Conservation (phyloP, 2,797 vertebrate species). For the Numenius phaeopus region DNA sequence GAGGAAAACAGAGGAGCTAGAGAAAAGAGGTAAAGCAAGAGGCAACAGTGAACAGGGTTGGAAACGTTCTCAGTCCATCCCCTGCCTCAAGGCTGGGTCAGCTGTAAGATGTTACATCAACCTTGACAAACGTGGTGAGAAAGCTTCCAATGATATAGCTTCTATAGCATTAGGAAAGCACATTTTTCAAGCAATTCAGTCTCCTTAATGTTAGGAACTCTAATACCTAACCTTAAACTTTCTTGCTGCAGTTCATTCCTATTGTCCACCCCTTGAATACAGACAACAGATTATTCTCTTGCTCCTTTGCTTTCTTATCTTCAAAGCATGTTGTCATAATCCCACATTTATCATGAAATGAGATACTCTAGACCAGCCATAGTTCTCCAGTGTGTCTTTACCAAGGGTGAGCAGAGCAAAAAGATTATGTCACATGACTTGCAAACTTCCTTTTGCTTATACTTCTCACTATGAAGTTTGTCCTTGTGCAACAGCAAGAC, state of each 20-base stretch:
- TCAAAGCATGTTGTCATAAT: neutral
- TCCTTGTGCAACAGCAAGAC: conserved; percentile 48
- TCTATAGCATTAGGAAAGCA: neutral
- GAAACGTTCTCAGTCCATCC: neutral
- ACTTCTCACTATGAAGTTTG: conserved; percentile 1
- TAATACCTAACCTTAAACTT: neutral
- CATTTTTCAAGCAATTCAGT: neutral
- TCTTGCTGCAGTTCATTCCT: neutral
- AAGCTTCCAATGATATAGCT: neutral
- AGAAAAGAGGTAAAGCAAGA: neutral
- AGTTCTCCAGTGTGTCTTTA: neutral
- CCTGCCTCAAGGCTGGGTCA: neutral
- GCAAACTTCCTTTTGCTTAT: conserved; percentile 9
- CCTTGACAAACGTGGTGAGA: neutral
- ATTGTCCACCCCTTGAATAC: neutral
- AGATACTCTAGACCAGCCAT: neutral
- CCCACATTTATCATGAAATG: neutral
- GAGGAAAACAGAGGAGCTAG: neutral
- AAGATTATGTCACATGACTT: neutral
- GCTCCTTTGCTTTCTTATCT: neutral
- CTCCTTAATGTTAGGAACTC: neutral
- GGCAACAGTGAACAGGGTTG: neutral
- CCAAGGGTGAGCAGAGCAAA: neutral
- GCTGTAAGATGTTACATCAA: neutral
- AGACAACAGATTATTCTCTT: neutral